Percentiles rank a stretch among this genome's conserved stretches.
Conservation (phyloP, 1,140 invertebrate species). For the Acyrthosiphon pisum region DNA sequence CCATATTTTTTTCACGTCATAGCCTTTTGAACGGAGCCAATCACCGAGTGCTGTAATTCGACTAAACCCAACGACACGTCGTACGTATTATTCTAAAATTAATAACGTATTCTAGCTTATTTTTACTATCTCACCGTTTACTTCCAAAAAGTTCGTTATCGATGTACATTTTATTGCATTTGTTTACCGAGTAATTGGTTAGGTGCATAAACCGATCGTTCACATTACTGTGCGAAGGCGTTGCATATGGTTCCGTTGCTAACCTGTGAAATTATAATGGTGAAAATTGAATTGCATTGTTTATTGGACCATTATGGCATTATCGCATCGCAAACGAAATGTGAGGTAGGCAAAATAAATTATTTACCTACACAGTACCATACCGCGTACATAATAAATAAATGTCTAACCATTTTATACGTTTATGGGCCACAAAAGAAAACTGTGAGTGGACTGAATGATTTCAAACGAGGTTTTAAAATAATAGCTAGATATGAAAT, state of each 20-base stretch:
- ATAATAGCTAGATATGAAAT: background rate
- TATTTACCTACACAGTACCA: background rate
- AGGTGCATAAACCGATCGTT: slow-evolving; percentile 85
- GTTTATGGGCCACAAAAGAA: background rate
- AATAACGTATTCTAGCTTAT: background rate
- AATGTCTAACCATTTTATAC: background rate
- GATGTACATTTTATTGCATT: slow-evolving; percentile 28
- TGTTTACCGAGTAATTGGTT: slow-evolving; percentile 68
- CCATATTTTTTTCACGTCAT: slow-evolving; percentile 80
- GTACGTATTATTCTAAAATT: background rate
- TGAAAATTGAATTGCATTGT: background rate
- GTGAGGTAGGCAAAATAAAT: background rate
- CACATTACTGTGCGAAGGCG: slow-evolving; percentile 58
- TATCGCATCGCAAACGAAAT: background rate
- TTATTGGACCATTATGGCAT: background rate
- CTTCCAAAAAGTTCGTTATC: slow-evolving; percentile 46
- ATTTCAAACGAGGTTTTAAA: background rate
- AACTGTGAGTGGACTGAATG: no score
- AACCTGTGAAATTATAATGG: slow-evolving; percentile 65
- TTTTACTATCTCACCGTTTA: slow-evolving; percentile 28
- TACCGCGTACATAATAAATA: background rate
- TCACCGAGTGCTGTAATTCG: slow-evolving; percentile 67
- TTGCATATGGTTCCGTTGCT: slow-evolving; percentile 70
- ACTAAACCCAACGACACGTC: slow-evolving; percentile 64
- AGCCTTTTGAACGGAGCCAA: slow-evolving; percentile 69